Percentiles rank a stretch among this genome's conserved stretches.
Evolutionary conservation across 2,888 invertebrate species (phyloP).

Genomic region (Xylocampa areola): DNA sequence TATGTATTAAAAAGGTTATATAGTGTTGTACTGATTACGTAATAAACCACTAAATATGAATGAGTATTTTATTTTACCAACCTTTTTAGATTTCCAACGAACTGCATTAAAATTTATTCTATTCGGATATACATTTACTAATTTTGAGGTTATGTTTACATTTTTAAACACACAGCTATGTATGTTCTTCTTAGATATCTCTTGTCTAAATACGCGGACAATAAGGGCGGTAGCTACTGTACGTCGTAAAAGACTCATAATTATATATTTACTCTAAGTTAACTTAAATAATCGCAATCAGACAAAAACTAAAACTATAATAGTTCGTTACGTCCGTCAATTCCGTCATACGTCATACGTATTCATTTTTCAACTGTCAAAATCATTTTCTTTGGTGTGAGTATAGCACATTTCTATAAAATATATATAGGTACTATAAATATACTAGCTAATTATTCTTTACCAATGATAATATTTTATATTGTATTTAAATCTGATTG

Average conservation of each 20-base stretch:
- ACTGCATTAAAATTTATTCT: constrained; percentile 55
- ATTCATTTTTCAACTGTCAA: too few species aligned
- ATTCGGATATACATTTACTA: constrained; percentile 40
- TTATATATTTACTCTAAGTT: constrained; percentile 5
- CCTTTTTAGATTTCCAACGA: constrained; percentile 81
- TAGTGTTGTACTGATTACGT: not conserved
- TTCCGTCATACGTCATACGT: too few species aligned
- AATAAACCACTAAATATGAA: not conserved
- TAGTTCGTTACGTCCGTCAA: constrained; percentile 40
- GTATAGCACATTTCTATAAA: too few species aligned
- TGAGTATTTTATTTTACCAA: constrained; percentile 35
- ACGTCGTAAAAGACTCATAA: constrained; percentile 66
- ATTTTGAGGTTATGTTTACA: constrained; percentile 70
- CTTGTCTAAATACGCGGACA: constrained; percentile 45
- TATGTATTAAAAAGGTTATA: constrained; percentile 9
- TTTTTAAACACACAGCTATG: constrained; percentile 59
- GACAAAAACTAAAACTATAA: constrained; percentile 30
- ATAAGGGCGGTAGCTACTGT: constrained; percentile 42
- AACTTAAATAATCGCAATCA: constrained; percentile 4
- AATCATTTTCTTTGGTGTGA: too few species aligned
- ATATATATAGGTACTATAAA: too few species aligned
- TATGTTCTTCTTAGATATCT: constrained; percentile 45
- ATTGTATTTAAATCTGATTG: too few species aligned
- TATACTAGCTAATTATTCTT: too few species aligned
- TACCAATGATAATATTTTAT: too few species aligned